Conservation (phyloP, 2,113 vertebrate species). For the Gopherus flavomarginatus region DNA sequence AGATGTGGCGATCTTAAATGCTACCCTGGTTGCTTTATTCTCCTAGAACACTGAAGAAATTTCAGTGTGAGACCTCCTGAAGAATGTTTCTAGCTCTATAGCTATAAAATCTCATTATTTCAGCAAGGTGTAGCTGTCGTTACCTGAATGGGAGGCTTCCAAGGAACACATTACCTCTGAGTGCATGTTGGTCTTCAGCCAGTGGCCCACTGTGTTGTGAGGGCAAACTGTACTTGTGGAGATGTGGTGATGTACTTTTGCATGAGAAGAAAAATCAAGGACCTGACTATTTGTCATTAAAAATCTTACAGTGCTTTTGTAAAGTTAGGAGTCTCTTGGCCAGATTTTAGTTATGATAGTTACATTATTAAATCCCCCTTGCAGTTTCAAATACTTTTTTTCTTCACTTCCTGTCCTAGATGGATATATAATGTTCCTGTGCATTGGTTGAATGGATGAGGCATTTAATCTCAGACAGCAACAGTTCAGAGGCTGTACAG, state of each 20-base stretch:
- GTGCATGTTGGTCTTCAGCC: neutral
- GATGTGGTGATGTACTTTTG: neutral
- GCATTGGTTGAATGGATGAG: neutral
- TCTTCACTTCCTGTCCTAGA: neutral
- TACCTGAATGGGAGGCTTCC: neutral
- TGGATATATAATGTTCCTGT: neutral
- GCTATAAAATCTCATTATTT: neutral
- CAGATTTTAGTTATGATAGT: neutral
- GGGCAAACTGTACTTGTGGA: neutral
- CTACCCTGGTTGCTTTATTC: neutral
- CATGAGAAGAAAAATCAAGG: neutral
- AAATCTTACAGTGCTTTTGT: neutral
- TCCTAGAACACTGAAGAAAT: neutral
- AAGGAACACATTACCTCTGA: neutral
- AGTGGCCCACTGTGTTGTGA: accelerated
- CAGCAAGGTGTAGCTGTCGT: neutral
- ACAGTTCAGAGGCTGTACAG: neutral
- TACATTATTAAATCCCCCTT: accelerated
- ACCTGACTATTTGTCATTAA: neutral
- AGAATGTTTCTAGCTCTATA: neutral
- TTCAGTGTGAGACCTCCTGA: neutral
- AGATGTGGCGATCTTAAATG: neutral
- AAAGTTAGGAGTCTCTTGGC: neutral
- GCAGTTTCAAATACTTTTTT: neutral
- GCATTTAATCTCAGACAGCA: neutral